These are phyloP conservation scores for Oophaga sylvatica DNA, from an alignment of 2,797 vertebrate genomes.

Conservation along the genomic window DNA sequence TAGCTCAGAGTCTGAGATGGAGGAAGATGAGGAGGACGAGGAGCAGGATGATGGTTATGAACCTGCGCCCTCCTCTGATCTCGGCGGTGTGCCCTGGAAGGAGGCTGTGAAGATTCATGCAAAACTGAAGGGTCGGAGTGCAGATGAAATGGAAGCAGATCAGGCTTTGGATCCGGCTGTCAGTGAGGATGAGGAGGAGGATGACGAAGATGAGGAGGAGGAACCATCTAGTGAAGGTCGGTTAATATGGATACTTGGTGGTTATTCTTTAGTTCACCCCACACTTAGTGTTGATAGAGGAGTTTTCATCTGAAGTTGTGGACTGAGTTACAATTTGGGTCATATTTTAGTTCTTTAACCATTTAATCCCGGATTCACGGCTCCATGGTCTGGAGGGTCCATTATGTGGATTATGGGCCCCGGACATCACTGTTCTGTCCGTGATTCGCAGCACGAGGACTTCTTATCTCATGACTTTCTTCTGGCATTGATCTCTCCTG, in stretches of 20 bases:
- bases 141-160: conserved; percentile 74
- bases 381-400: background rate
- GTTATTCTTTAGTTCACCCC: no score
- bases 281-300: no score
- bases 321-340: background rate
- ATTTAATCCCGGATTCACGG: no score
- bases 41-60: conserved; percentile 71
- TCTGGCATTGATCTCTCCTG: conserved; percentile 56
- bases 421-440: background rate
- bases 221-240: conserved; percentile 91
- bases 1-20: conserved; percentile 92
- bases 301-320: no score
- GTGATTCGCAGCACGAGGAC: background rate
- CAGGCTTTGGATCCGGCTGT: conserved; percentile 69
- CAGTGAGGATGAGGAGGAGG: conserved; percentile 74
- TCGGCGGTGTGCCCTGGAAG: conserved; percentile 94
- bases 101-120: conserved; percentile 92
- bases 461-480: conserved; percentile 33
- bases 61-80: conserved; percentile 79
- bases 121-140: conserved; percentile 81
- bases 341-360: background rate
- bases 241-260: conserved; percentile 26
- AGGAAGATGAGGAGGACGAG: conserved; percentile 82
- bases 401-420: background rate
- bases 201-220: conserved; percentile 77